These are phyloP conservation scores for Arge pagana DNA, from an alignment of 2,888 invertebrate genomes.

Conservation along the genomic window DNA sequence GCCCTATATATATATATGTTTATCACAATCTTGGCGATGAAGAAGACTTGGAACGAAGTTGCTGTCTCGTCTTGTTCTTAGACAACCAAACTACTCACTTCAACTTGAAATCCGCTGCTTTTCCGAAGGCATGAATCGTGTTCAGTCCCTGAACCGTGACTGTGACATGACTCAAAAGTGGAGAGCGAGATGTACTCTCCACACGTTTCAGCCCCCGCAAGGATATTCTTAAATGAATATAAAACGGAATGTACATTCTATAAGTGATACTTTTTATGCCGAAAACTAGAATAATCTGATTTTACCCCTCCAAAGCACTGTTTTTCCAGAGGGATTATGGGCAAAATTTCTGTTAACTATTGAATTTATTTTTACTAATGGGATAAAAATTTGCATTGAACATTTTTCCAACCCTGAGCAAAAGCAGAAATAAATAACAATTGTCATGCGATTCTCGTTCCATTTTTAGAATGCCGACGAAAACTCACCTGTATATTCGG, in stretches of 20 bases:
- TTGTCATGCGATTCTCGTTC: too few relatives aligned
- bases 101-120: conserved; percentile 59
- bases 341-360: neutral
- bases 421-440: too few relatives aligned
- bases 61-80: too few relatives aligned
- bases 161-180: conserved; percentile 64
- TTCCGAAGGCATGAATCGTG: conserved; percentile 66
- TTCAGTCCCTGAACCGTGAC: conserved; percentile 65
- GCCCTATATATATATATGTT: too few relatives aligned
- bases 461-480: too few relatives aligned
- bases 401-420: too few relatives aligned
- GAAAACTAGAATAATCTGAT: too few relatives aligned
- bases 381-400: neutral
- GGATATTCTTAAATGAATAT: conserved; percentile 57
- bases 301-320: conserved; percentile 51
- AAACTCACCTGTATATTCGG: conserved; percentile 55
- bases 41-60: too few relatives aligned
- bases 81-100: conserved; percentile 57
- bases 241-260: too few relatives aligned
- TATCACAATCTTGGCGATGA: too few relatives aligned
- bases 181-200: conserved; percentile 64
- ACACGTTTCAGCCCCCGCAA: conserved; percentile 62
- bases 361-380: conserved; percentile 1
- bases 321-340: neutral
- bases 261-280: too few relatives aligned